Percentiles rank a stretch among this genome's conserved stretches.
Conservation (phyloP, 2,888 invertebrate genomes). For the Agrotis ipsilon region DNA sequence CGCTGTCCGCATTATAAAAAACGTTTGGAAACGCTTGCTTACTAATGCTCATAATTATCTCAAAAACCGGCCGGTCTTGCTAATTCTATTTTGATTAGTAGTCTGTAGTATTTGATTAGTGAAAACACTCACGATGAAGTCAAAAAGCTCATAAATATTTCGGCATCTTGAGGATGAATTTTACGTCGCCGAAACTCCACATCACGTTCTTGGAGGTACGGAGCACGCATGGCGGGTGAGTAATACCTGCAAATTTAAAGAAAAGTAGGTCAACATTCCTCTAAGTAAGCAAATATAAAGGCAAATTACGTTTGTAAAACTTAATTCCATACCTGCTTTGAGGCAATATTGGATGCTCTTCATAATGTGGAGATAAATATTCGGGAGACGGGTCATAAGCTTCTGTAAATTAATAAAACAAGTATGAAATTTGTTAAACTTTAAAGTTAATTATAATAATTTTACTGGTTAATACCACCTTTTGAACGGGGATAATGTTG, state of each 20-base stretch:
- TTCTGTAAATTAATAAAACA: conserved; percentile 62
- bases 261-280: conserved; percentile 10
- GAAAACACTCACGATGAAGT: conserved; percentile 74
- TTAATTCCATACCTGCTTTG: conserved; percentile 66
- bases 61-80: neutral
- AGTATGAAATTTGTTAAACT: neutral
- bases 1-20: too few species aligned
- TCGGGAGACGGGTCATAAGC: conserved; percentile 69
- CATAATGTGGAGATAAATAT: conserved; percentile 60
- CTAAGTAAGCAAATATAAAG: neutral
- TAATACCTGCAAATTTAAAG: conserved; percentile 67
- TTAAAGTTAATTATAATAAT: neutral
- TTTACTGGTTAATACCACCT: conserved; percentile 59
- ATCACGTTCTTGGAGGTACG: conserved; percentile 72
- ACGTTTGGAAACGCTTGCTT: too few species aligned
- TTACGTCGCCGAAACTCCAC: conserved; percentile 67
- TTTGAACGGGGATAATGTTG: conserved; percentile 73
- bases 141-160: conserved; percentile 78
- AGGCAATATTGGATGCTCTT: conserved; percentile 56
- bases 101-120: too few species aligned
- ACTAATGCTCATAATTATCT: neutral
- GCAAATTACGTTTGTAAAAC: too few species aligned
- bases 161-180: conserved; percentile 83
- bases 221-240: conserved; percentile 54
- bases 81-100: conserved; percentile 11